These are phyloP conservation scores for Brachionus koreanus DNA, from an alignment of 1,140 invertebrate genomes.

Conservation along the genomic window DNA sequence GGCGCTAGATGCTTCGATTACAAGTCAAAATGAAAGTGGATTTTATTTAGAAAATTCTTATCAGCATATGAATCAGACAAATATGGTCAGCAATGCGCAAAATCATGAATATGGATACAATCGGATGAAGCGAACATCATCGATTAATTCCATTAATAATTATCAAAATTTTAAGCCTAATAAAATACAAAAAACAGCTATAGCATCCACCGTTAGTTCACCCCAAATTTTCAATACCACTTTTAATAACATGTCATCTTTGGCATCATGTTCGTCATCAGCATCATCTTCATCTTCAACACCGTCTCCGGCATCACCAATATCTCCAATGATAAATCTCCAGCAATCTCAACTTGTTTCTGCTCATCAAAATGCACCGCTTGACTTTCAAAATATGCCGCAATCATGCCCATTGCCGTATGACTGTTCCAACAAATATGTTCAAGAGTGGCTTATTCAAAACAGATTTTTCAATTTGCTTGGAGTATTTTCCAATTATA, in stretches of 20 bases:
- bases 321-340: not conserved
- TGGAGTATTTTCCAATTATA: not conserved
- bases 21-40: not conserved
- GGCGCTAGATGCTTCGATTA: not conserved
- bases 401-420: not conserved
- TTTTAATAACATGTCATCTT: conserved; percentile 8
- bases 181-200: conserved; percentile 8
- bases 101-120: not conserved
- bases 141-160: not conserved
- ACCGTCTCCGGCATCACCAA: not conserved
- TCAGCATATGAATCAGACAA: not conserved
- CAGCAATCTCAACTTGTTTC: not conserved
- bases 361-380: not conserved
- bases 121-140: conserved; percentile 10
- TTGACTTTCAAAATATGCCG: not conserved
- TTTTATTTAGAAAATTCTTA: not conserved
- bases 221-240: not conserved
- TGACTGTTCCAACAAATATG: not conserved
- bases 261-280: not conserved
- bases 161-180: not conserved
- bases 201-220: not conserved
- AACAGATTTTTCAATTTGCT: conserved; percentile 35
- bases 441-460: conserved; percentile 35
- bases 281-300: conserved; percentile 1
- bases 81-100: not conserved